Conservation (phyloP, 1,140 invertebrate species). For the Drosophila watanabei region DNA sequence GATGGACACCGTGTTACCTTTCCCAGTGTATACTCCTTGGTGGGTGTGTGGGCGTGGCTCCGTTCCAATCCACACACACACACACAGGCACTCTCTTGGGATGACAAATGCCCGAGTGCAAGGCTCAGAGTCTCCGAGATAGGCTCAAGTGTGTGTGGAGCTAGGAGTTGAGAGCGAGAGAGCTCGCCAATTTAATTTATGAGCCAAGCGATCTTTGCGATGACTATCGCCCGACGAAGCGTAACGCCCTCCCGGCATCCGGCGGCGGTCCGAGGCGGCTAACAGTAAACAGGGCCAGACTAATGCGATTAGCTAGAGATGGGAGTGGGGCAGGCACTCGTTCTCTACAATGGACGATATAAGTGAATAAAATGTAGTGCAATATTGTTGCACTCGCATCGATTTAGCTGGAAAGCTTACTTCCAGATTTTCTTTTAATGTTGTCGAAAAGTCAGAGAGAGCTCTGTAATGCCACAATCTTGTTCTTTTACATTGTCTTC, state of each 20-base stretch:
- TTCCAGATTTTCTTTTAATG: too few species aligned
- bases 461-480: too few species aligned
- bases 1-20: slow-evolving; percentile 66
- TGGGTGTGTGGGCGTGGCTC: slow-evolving; percentile 33
- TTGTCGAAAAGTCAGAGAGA: too few species aligned
- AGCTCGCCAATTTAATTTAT: slow-evolving; percentile 68
- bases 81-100: slow-evolving; percentile 29
- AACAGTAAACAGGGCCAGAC: slow-evolving; percentile 41
- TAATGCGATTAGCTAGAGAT: slow-evolving; percentile 25
- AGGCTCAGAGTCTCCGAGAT: slow-evolving; percentile 14
- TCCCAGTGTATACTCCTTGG: slow-evolving; percentile 3
- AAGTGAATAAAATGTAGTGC: too few species aligned
- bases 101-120: slow-evolving; percentile 54
- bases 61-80: slow-evolving; percentile 34
- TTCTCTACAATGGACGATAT: too few species aligned
- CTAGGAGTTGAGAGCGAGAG: slow-evolving; percentile 28
- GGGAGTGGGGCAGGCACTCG: background rate
- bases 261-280: slow-evolving; percentile 21
- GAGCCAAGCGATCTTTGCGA: slow-evolving; percentile 55
- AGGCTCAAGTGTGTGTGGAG: slow-evolving; percentile 18
- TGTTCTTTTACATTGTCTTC: too few species aligned
- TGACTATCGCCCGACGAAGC: slow-evolving; percentile 59
- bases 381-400: too few species aligned
- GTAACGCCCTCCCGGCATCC: slow-evolving; percentile 60
- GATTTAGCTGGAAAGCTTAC: too few species aligned